phyloP scores from a whole-genome alignment of 2,888 invertebrate genomes.

The Sinelater perroti region DNA sequence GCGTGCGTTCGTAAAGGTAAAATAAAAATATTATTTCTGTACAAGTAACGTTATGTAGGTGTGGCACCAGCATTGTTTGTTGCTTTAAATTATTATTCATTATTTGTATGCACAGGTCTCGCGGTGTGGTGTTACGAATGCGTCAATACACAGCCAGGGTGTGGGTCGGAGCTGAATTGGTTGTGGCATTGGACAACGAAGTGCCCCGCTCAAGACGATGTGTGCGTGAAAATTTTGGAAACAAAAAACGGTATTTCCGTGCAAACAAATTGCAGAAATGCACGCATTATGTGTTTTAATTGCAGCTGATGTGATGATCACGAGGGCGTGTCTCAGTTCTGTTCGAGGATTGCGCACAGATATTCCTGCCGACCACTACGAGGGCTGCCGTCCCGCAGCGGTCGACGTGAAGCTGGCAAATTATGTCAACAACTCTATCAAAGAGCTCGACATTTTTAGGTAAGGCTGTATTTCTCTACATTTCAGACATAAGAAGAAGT shows the following conservation, averaged over 20 bases:
- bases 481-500: too few species aligned
- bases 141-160: conserved; percentile 88
- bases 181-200: conserved; percentile 76
- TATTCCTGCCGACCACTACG: conserved; percentile 90
- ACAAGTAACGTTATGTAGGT: too few species aligned
- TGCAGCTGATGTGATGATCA: conserved; percentile 80
- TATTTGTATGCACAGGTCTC: too few species aligned
- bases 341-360: conserved; percentile 81
- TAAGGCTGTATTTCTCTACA: too few species aligned
- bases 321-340: conserved; percentile 85
- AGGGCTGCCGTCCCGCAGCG: conserved; percentile 86
- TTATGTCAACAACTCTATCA: conserved; percentile 87
- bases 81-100: too few species aligned
- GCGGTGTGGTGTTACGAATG: conserved; percentile 90
- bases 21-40: too few species aligned
- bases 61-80: too few species aligned
- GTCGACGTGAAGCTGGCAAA: conserved; percentile 81
- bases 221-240: conserved; percentile 90
- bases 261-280: conserved; percentile 9
- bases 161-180: conserved; percentile 87
- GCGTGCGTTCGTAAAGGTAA: too few species aligned
- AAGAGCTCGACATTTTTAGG: conserved; percentile 85
- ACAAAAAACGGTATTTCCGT: conserved; percentile 82
- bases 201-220: conserved; percentile 85
- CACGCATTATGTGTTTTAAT: conserved; percentile 35